A percentile compares a stretch with the other conserved stretches of the same genome.
phyloP scores from a whole-genome alignment of 2,113 vertebrate genomes.

The Cheilinus undulatus region DNA sequence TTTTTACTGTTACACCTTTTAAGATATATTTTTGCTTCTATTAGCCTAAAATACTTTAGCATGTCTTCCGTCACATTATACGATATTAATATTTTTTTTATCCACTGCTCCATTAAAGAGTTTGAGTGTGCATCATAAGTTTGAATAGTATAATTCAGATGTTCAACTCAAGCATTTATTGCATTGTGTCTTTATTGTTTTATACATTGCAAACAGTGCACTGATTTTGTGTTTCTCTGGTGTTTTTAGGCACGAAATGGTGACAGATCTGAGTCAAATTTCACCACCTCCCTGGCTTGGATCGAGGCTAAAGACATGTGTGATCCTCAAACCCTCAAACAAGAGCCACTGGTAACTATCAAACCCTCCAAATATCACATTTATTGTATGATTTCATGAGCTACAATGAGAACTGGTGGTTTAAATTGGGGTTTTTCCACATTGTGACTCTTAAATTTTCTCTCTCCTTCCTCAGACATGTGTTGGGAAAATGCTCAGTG shows the following conservation, averaged over 20 bases:
- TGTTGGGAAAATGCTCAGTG: slow-evolving; percentile 62
- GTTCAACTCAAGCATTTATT: no score
- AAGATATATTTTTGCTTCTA: not conserved
- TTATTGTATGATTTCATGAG: not conserved
- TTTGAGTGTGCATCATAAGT: no score
- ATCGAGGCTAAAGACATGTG: slow-evolving; percentile 71
- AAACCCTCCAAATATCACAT: not conserved
- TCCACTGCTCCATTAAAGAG: no score
- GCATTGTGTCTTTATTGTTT: not conserved
- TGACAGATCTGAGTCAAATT: not conserved
- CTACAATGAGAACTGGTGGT: not conserved
- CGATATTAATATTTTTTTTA: no score
- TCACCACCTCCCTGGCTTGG: slow-evolving; percentile 13
- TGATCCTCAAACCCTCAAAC: slow-evolving; percentile 66
- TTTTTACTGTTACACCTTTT: not conserved
- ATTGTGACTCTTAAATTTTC: not conserved
- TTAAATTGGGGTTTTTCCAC: not conserved
- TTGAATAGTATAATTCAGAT: no score
- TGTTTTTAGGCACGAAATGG: slow-evolving; percentile 54
- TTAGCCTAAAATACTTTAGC: no score
- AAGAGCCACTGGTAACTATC: slow-evolving; percentile 56
- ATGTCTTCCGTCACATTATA: no score
- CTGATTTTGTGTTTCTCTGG: slow-evolving; percentile 12
- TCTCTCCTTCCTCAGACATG: slow-evolving; percentile 70
- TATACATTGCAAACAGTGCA: not conserved